A percentile compares a stretch with the other conserved stretches of the same genome.
These are phyloP conservation scores for Synergus japonicus DNA, from an alignment of 2,888 invertebrate genomes.

Conservation along the genomic window DNA sequence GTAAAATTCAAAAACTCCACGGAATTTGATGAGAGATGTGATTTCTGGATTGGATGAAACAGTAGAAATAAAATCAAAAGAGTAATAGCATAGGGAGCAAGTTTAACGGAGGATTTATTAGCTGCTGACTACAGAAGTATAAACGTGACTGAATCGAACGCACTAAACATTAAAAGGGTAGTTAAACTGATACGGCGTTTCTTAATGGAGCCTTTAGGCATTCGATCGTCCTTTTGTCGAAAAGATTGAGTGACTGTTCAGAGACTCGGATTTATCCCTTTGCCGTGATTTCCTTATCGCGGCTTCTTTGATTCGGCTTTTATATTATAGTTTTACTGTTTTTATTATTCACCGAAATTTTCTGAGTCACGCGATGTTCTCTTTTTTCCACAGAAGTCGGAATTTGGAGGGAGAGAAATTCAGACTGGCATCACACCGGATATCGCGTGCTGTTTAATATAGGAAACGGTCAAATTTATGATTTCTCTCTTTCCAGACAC, in stretches of 20 bases:
- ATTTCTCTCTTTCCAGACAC: constrained; percentile 49
- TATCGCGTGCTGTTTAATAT: constrained; percentile 40
- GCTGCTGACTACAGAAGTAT: constrained; percentile 56
- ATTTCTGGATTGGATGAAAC: neutral
- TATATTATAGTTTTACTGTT: constrained; percentile 27
- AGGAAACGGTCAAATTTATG: constrained; percentile 48
- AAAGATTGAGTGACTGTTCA: constrained; percentile 51
- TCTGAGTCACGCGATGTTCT: constrained; percentile 31
- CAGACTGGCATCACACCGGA: constrained; percentile 22
- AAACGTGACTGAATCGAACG: constrained; percentile 50
- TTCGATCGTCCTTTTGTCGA: constrained; percentile 48
- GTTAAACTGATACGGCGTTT: constrained; percentile 56
- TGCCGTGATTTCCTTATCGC: constrained; percentile 26
- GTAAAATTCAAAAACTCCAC: neutral
- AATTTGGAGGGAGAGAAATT: constrained; percentile 23
- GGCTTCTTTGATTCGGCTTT: neutral
- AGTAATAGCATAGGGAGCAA: neutral
- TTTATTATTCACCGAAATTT: constrained; percentile 21
- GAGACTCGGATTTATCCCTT: constrained; percentile 42
- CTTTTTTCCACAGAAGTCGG: neutral
- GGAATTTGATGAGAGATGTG: neutral
- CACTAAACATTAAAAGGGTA: constrained; percentile 51
- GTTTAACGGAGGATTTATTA: constrained; percentile 52
- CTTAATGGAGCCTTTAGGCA: constrained; percentile 51
- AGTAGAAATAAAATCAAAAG: constrained; percentile 6